Evolutionary conservation across 2,113 vertebrate species (phyloP).

Genomic region (Myiopsitta monachus): DNA sequence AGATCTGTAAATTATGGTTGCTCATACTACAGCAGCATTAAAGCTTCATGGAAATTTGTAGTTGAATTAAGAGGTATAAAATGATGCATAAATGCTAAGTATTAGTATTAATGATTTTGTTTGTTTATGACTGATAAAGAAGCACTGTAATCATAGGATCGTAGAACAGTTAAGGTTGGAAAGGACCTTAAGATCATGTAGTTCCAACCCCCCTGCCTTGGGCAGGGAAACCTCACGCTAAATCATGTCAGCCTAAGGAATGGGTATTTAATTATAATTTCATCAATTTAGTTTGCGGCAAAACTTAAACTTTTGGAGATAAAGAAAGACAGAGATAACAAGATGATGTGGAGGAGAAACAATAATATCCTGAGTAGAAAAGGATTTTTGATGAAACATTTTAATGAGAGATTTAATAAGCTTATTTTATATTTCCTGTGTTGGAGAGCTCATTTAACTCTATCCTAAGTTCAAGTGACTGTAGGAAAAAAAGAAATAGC

Average conservation of each 20-base stretch:
- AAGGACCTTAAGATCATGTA: neutral
- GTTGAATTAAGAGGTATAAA: neutral
- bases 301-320: neutral
- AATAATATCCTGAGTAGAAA: neutral
- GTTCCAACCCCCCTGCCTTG: neutral
- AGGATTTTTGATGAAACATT: neutral
- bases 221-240: no score
- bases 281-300: neutral
- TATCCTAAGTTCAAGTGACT: neutral
- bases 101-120: neutral
- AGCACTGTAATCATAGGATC: neutral
- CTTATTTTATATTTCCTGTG: neutral
- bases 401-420: slow-evolving; percentile 57
- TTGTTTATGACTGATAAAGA: neutral
- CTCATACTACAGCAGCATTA: neutral
- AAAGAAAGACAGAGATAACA: neutral
- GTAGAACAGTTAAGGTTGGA: neutral
- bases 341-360: neutral
- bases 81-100: neutral
- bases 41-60: neutral
- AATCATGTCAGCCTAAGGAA: neutral
- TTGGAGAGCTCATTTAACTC: slow-evolving; percentile 12
- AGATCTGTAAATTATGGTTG: neutral
- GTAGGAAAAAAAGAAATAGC: neutral
- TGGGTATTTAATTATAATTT: neutral